Base-by-base conservation (phyloP, 2,797 vertebrate species). In the Sebastiscus albofasciatus region DNA sequence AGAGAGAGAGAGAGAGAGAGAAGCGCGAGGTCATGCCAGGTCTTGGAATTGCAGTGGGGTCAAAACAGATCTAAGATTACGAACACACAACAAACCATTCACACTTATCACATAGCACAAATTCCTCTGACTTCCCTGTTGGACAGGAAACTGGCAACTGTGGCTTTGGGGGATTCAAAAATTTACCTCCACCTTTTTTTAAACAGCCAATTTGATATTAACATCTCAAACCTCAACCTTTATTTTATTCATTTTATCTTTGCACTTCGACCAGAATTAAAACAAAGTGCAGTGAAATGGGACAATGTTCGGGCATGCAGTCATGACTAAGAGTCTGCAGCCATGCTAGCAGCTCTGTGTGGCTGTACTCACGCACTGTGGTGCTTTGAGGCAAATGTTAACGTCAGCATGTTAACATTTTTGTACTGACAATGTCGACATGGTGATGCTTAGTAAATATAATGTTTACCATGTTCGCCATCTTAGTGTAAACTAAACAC, bases 41-140 rank as follows among this genome's bases (percentile, higher is more conserved):
- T 82, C 82, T 79, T 20, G 74, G 77, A 85, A 87, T 67, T 42
- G 70, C 60, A 73, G 79, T 16, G 71, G 82, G 87, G 90, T 92
- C 80, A 67, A 90, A 89, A 90, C 86, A 86, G 88, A 93, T 90
- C 46, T 64, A 42, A 88, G 92, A 93, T 91, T 89, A 91, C 33
- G 54, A 56, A 64, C 29, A 67, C 34, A 72, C 42, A 72, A 85
- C 56, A 82, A 84, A 84, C 18, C 72, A 81, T 69, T 76, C 67
- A 79, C 34, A 87, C 78, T 77, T 75, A 83, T 82, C 66, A 64
- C 80, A 79, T 75, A 39, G 16, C 78, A 64, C 46, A 73, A 79
- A 84, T 87, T 86, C 78, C 77, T 80, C 34, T 1, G 11, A 77
- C 77, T 85, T 81, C 74, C 72, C 29, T 24, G 27, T 72, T 56